Conservation (phyloP, 2,797 vertebrate species). For the Sternotherus odoratus region DNA sequence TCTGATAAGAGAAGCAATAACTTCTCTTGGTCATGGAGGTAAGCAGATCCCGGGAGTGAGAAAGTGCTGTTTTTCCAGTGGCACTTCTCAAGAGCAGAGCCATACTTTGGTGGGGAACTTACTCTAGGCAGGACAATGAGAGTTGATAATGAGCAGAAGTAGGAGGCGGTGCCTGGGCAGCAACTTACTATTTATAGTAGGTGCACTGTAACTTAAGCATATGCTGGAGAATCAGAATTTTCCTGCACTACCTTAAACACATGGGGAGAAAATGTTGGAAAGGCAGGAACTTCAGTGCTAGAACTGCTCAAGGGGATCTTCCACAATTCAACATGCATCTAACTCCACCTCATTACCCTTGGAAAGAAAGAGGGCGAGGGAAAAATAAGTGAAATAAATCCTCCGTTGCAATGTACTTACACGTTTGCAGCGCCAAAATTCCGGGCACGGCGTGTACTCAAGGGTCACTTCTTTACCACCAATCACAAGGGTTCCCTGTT, state of each 20-base stretch:
- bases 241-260: background rate
- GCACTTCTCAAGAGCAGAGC: background rate
- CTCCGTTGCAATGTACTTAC: slow-evolving; percentile 73
- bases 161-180: background rate
- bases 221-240: background rate
- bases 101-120: background rate
- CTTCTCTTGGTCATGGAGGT: background rate
- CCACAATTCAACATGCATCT: background rate
- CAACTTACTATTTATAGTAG: background rate
- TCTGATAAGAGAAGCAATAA: background rate
- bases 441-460: slow-evolving; percentile 82
- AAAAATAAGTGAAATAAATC: slow-evolving; percentile 32
- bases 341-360: background rate
- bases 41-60: background rate
- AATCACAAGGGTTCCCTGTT: slow-evolving; percentile 82
- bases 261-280: background rate
- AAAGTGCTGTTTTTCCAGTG: background rate
- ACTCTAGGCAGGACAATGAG: background rate
- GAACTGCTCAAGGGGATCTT: background rate
- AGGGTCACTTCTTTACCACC: slow-evolving; percentile 83
- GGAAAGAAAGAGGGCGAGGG: slow-evolving; percentile 18
- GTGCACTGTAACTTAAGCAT: background rate
- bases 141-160: background rate
- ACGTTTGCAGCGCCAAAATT: slow-evolving; percentile 84
- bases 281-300: background rate